phyloP scores from a whole-genome alignment of 1,140 invertebrate genomes.

The Episyrphus balteatus region DNA sequence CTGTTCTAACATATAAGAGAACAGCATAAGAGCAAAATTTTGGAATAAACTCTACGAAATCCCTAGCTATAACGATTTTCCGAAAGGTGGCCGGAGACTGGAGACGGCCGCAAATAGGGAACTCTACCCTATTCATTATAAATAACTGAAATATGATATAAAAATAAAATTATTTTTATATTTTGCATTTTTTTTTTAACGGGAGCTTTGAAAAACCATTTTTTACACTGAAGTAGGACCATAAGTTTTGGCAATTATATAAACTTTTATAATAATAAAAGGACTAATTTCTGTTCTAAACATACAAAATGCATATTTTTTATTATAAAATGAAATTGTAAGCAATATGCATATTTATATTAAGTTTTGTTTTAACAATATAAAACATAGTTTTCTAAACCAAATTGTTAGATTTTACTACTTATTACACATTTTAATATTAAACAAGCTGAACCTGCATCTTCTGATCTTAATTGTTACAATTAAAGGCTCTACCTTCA shows the following conservation, averaged over 20 bases:
- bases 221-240: too few relatives aligned
- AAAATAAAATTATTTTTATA: neutral
- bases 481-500: too few relatives aligned
- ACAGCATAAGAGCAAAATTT: too few relatives aligned
- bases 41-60: too few relatives aligned
- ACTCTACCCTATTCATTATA: too few relatives aligned
- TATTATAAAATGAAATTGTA: neutral
- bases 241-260: neutral
- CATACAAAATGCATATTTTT: neutral
- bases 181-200: neutral
- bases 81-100: too few relatives aligned
- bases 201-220: neutral
- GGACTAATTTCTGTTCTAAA: neutral
- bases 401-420: neutral
- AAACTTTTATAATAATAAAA: neutral
- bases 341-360: neutral
- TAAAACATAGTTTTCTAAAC: neutral
- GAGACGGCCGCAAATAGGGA: too few relatives aligned
- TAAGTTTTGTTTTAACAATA: neutral
- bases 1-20: too few relatives aligned
- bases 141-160: too few relatives aligned
- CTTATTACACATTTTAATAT: neutral
- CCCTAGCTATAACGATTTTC: too few relatives aligned
- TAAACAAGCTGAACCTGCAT: neutral
- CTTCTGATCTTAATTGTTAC: too few relatives aligned